Conservation (phyloP, 2,113 vertebrate genomes). For the Litocranius walleri region DNA sequence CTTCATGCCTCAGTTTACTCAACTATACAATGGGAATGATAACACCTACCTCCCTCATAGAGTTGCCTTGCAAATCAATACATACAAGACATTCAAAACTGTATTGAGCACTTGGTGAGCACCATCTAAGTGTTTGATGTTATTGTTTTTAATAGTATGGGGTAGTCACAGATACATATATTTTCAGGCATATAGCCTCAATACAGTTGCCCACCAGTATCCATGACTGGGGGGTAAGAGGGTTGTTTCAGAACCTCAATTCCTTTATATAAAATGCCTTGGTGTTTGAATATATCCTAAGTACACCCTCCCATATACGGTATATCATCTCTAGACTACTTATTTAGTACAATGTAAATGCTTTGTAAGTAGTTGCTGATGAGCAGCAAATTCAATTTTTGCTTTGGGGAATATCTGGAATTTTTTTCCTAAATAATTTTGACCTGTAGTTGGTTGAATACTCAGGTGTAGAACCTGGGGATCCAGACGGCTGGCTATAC, state of each 20-base stretch:
- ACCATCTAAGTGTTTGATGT: neutral
- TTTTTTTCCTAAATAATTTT: neutral
- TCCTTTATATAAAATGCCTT: neutral
- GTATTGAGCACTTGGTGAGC: neutral
- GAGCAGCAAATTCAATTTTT: neutral
- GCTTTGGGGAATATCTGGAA: neutral
- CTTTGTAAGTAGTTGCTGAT: neutral
- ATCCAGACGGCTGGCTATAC: neutral
- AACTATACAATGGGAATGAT: neutral
- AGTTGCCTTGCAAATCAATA: neutral
- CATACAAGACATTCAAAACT: neutral
- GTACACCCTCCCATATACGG: neutral
- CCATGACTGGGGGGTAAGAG: fast-evolving
- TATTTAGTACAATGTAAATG: neutral
- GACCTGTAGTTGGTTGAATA: neutral
- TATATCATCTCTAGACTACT: neutral
- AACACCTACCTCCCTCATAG: neutral
- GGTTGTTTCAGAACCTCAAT: neutral
- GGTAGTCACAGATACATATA: neutral
- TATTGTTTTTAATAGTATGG: neutral
- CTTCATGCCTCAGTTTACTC: neutral
- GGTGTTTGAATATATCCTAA: neutral
- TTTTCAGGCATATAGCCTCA: neutral
- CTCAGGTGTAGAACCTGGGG: neutral
- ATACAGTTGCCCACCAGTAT: neutral